Evolutionary conservation across 2,888 invertebrate genomes (phyloP).

Genomic region (Barypeithes pellucidus): DNA sequence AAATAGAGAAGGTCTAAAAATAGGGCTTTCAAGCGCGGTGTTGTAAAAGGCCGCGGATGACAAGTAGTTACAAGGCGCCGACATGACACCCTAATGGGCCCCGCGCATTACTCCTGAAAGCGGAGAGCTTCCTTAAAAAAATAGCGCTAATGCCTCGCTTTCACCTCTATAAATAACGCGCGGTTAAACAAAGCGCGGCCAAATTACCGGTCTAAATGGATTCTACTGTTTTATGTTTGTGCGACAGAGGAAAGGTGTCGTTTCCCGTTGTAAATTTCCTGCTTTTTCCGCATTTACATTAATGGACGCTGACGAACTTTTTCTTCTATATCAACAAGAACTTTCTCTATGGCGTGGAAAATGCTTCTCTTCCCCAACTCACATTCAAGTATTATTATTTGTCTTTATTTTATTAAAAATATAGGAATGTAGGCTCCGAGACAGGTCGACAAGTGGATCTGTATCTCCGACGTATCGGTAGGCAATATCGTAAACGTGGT

Average conservation of each 20-base stretch:
- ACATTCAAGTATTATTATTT: no score
- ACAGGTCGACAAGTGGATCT: no score
- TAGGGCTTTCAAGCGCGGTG: slow-evolving; percentile 62
- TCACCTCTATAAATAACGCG: slow-evolving; percentile 58
- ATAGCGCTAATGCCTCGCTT: slow-evolving; percentile 56
- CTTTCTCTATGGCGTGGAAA: no score
- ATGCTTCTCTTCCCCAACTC: no score
- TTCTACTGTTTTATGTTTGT: slow-evolving; percentile 48
- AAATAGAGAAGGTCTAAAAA: slow-evolving; percentile 59
- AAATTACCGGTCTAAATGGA: slow-evolving; percentile 46
- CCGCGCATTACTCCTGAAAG: slow-evolving; percentile 64
- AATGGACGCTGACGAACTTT: not conserved
- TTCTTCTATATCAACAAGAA: no score
- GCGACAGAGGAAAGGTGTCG: slow-evolving; percentile 23
- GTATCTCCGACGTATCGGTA: no score
- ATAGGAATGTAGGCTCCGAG: no score
- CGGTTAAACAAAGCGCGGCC: slow-evolving; percentile 49
- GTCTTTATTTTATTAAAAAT: no score
- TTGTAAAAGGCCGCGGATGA: slow-evolving; percentile 65
- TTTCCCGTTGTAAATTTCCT: slow-evolving; percentile 24
- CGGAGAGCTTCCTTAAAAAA: slow-evolving; percentile 60
- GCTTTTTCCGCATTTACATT: slow-evolving; percentile 9
- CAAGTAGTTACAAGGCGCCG: slow-evolving; percentile 66
- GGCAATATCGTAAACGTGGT: no score
- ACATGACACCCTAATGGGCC: slow-evolving; percentile 67